Conservation (phyloP, 2,888 invertebrate species). For the Stenurella melanura region DNA sequence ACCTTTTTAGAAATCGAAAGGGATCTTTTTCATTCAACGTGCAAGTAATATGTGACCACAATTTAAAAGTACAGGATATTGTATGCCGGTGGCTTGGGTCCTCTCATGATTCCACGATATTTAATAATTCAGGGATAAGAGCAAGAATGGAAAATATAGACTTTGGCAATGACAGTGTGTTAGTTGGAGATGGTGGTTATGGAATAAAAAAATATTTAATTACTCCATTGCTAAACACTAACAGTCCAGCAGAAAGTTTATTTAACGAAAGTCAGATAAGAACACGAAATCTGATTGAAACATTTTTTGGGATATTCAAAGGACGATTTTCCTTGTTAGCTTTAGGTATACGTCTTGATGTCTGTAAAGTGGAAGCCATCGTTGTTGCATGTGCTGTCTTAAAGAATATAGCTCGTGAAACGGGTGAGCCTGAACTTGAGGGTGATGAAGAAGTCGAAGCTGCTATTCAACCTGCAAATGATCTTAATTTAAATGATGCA, state of each 20-base stretch:
- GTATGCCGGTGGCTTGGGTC: too few relatives aligned
- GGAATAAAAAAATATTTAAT: background rate
- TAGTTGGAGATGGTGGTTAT: too few relatives aligned
- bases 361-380: constrained; percentile 51
- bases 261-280: constrained; percentile 59
- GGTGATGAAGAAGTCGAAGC: constrained; percentile 37
- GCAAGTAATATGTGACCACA: too few relatives aligned
- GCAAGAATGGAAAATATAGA: too few relatives aligned
- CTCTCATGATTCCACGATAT: too few relatives aligned
- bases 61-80: too few relatives aligned
- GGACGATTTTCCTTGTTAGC: constrained; percentile 62
- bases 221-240: background rate
- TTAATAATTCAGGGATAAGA: too few relatives aligned
- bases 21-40: too few relatives aligned
- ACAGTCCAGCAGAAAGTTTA: constrained; percentile 49
- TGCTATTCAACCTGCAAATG: constrained; percentile 35
- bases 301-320: constrained; percentile 60
- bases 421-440: constrained; percentile 27
- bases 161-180: background rate
- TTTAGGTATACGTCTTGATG: constrained; percentile 59
- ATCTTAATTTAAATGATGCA: constrained; percentile 31
- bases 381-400: constrained; percentile 56
- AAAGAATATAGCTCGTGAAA: constrained; percentile 52
- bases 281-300: constrained; percentile 59
- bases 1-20: too few relatives aligned